phyloP scores from a whole-genome alignment of 2,797 vertebrate genomes.

The Percopsis omiscomaycus region DNA sequence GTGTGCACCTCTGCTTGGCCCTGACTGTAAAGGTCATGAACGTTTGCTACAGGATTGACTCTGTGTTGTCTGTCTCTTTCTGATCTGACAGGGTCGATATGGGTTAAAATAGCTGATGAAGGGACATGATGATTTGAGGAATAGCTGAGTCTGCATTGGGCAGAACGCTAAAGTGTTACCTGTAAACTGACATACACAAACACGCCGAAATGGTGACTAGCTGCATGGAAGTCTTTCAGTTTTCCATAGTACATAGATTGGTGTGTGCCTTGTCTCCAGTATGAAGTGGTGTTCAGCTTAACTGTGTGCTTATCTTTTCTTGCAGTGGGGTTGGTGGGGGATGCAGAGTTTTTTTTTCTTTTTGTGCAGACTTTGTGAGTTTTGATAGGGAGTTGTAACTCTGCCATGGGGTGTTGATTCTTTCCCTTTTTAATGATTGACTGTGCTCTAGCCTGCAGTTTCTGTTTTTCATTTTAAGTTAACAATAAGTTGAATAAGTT shows the following conservation, averaged over 20 bases:
- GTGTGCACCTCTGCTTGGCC: constrained; percentile 72
- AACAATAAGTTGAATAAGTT: constrained; percentile 70
- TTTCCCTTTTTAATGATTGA: constrained; percentile 80
- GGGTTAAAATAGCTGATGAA: constrained; percentile 96
- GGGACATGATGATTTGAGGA: constrained; percentile 96
- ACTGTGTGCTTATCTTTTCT: constrained; percentile 96
- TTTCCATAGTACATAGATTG: constrained; percentile 89
- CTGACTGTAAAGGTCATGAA: constrained; percentile 74
- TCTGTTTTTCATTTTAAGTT: constrained; percentile 53
- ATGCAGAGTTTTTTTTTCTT: constrained; percentile 40
- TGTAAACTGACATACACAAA: constrained; percentile 94
- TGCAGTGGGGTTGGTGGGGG: constrained; percentile 68
- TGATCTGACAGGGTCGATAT: constrained; percentile 98
- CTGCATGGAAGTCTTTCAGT: constrained; percentile 91
- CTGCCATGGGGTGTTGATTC: constrained; percentile 66
- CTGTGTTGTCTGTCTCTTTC: constrained; percentile 96
- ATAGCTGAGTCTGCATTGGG: constrained; percentile 97
- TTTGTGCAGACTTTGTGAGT: constrained; percentile 78
- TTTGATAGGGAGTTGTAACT: constrained; percentile 76
- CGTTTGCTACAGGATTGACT: constrained; percentile 82
- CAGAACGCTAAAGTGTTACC: constrained; percentile 88
- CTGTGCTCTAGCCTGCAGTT: constrained; percentile 81
- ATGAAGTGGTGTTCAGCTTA: constrained; percentile 99
- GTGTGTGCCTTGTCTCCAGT: constrained; percentile 91
- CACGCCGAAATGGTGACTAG: constrained; percentile 98